Evolutionary conservation across 2,797 vertebrate genomes (phyloP).

Genomic region (Tragelaphus oryx): DNA sequence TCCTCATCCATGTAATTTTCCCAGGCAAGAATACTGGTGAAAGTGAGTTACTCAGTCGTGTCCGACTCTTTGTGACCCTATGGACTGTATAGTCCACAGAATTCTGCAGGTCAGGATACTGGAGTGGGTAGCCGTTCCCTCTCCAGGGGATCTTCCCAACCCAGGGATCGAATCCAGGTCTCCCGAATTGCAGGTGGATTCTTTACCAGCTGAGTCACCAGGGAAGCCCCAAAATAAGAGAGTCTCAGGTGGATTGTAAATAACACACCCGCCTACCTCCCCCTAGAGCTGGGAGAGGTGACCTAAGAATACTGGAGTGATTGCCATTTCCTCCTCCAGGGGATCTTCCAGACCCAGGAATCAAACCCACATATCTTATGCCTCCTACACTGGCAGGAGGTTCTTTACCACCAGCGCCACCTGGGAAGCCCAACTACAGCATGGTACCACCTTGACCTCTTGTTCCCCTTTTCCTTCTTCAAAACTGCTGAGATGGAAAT

Average conservation of each 20-base stretch:
- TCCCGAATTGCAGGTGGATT: not conserved
- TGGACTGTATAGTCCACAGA: not conserved
- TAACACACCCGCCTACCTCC: not conserved
- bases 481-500: not conserved
- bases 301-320: not conserved
- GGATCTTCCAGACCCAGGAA: not conserved
- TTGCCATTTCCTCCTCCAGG: not conserved
- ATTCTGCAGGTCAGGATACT: not conserved
- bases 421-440: not conserved
- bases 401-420: not conserved
- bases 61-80: not conserved
- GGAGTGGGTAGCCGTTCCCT: not conserved
- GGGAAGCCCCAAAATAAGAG: not conserved
- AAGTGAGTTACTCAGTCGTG: not conserved
- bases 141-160: not conserved
- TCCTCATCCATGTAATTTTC: not conserved
- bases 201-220: not conserved
- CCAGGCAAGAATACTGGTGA: not conserved
- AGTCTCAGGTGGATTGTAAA: not conserved
- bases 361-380: not conserved
- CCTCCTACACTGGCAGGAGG: not conserved
- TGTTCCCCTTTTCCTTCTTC: constrained; percentile 1
- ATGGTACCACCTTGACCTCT: not conserved
- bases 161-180: not conserved
- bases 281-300: not conserved